Base-by-base conservation (phyloP, 1,140 invertebrate genomes). In the Mactra quadrangularis region DNA sequence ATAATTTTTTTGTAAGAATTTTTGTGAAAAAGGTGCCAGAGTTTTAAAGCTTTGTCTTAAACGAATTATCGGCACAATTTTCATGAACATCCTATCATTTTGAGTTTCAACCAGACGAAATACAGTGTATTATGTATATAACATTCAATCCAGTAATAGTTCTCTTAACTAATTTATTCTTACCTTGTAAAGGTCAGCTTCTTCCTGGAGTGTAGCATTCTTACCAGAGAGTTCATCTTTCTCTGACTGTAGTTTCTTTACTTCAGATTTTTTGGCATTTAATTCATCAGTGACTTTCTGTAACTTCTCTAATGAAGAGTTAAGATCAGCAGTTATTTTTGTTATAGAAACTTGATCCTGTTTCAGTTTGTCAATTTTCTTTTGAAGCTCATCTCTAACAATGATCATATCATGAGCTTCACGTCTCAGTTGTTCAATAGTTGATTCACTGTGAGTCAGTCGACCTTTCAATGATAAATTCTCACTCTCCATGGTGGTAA, bases 151-250 rank as follows among this genome's bases (percentile, higher is more conserved):
- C n/a, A n/a, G n/a, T n/a, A n/a, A n/a, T n/a, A n/a, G n/a, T n/a
- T n/a, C n/a, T n/a, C n/a, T n/a, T n/a, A n/a, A 41, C 38, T 9
- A 60, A 17, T 9, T 52, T 53, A 52, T 31, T 68, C 25, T 15
- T 83, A 92, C 90, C 88, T 92, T 91, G 60, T 87, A 89, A 59
- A 89, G 74, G 55, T 91, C 87, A 29, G 89, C 88, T 52, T 92
- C 86, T 70, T 91, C 87, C 27, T 87, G 82, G 59, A 92, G 78
- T 11, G 70, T 74, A 62, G 84, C 70, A 75, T 89, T 89, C 19
- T 86, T 76, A 17, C 90, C 91, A 29, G 83, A 86, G n/a, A 90
- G 71, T 35, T 88, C 85, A 87, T 92, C 91, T 64, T 90, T 91
- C 55, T 91, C 88, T 38, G 79, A 86, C 15, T 86, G 72, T 59